Evolutionary conservation across 2,113 vertebrate genomes (phyloP).

Genomic region (Zootoca vivipara): DNA sequence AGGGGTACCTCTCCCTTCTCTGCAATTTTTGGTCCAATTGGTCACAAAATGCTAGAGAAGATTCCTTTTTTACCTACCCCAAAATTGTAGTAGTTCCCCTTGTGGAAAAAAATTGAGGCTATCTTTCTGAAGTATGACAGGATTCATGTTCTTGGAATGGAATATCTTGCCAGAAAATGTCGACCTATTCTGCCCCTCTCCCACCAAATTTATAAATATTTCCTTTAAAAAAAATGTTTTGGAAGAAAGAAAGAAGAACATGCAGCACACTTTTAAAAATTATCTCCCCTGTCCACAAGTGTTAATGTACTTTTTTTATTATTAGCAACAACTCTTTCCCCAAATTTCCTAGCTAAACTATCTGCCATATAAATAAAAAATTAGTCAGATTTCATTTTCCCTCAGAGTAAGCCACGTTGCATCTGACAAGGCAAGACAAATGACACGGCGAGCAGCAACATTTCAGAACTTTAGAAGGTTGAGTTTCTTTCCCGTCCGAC

Average conservation of each 20-base stretch:
- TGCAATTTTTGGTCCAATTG: no score
- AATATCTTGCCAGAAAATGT: no score
- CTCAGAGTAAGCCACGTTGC: background rate
- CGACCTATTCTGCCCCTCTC: no score
- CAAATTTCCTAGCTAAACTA: background rate
- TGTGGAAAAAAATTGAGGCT: no score
- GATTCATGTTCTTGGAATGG: no score
- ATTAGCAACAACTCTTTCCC: background rate
- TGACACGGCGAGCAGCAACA: fast-evolving
- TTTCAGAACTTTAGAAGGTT: fast-evolving
- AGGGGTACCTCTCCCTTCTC: no score
- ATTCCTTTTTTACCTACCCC: no score
- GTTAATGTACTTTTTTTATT: background rate
- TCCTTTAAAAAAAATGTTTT: background rate
- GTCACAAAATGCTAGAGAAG: no score
- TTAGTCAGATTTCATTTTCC: background rate
- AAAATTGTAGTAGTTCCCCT: no score
- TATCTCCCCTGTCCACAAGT: background rate
- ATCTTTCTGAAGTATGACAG: no score
- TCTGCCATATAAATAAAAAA: background rate
- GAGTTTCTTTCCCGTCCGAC: background rate
- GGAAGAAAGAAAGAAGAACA: background rate
- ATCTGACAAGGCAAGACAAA: background rate
- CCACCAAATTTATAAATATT: no score
- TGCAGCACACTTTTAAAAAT: background rate